Evolutionary conservation across 2,113 vertebrate species (phyloP).

Genomic region (Dolichallabes microphthalmus): DNA sequence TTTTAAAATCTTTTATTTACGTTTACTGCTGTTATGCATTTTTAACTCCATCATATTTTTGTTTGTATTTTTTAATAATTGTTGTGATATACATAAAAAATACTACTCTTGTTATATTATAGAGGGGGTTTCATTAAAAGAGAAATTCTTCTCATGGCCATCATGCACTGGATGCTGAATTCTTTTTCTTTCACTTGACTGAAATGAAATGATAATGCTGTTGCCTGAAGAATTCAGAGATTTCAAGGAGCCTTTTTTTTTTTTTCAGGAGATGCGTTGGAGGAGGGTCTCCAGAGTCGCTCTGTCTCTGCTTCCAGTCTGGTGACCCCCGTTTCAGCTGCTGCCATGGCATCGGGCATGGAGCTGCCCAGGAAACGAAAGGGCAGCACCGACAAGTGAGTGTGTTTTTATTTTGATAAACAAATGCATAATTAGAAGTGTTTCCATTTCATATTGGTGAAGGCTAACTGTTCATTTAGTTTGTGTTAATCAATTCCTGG

Average conservation of each 20-base stretch:
- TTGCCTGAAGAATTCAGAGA: neutral
- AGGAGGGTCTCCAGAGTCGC: constrained; percentile 66
- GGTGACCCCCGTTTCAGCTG: constrained; percentile 66
- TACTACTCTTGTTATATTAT: neutral
- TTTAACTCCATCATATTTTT: no score
- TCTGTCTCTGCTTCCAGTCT: constrained; percentile 66
- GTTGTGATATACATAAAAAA: neutral
- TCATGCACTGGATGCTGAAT: neutral
- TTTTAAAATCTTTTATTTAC: no score
- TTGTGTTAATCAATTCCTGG: no score
- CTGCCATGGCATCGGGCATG: constrained; percentile 60
- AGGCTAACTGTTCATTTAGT: neutral
- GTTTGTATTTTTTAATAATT: neutral
- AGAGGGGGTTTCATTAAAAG: neutral
- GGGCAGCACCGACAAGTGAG: constrained; percentile 84
- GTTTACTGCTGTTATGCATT: no score
- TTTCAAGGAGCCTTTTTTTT: neutral
- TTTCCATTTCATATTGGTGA: constrained; percentile 1
- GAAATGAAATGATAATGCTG: neutral
- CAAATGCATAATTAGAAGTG: neutral
- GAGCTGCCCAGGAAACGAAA: constrained; percentile 85
- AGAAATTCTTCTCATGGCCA: neutral
- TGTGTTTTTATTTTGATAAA: constrained; percentile 43
- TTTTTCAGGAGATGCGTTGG: constrained; percentile 68
- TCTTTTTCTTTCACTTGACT: neutral